phyloP scores from a whole-genome alignment of 1,140 invertebrate species.

The Spodoptera frugiperda region DNA sequence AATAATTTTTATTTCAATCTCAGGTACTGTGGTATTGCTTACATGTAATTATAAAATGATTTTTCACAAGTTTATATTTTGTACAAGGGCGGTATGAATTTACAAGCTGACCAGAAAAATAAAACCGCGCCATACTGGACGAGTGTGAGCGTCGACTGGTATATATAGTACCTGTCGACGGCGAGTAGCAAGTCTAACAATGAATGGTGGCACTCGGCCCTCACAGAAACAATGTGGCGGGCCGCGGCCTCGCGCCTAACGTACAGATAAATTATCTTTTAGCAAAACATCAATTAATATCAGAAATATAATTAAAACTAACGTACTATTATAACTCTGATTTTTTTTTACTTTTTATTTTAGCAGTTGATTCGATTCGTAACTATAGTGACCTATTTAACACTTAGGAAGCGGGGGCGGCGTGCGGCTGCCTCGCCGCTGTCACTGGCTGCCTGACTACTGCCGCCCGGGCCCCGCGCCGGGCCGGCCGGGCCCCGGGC shows the following conservation, averaged over 20 bases:
- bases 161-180: too few species aligned
- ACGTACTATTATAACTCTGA: conserved; percentile 85
- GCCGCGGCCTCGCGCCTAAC: conserved; percentile 67
- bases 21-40: conserved; percentile 85
- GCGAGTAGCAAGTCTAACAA: conserved; percentile 42
- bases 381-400: conserved; percentile 79
- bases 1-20: conserved; percentile 67
- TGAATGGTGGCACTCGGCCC: conserved; percentile 40
- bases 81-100: conserved; percentile 60
- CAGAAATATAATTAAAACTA: conserved; percentile 86
- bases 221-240: conserved; percentile 43
- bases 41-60: conserved; percentile 72
- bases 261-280: conserved; percentile 84
- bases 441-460: conserved; percentile 30
- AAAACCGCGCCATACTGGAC: conserved; percentile 3
- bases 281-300: conserved; percentile 86
- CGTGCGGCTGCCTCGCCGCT: conserved; percentile 57
- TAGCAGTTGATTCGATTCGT: conserved; percentile 73
- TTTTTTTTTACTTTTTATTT: conserved; percentile 73
- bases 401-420: conserved; percentile 68
- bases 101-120: conserved; percentile 28
- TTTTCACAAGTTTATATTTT: conserved; percentile 55
- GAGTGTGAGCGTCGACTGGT: not conserved
- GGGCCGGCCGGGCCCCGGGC: conserved; percentile 49
- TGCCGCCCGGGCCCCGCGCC: conserved; percentile 38